Evolutionary conservation across 2,113 vertebrate genomes (phyloP).

Genomic region (Barnardius zonarius): DNA sequence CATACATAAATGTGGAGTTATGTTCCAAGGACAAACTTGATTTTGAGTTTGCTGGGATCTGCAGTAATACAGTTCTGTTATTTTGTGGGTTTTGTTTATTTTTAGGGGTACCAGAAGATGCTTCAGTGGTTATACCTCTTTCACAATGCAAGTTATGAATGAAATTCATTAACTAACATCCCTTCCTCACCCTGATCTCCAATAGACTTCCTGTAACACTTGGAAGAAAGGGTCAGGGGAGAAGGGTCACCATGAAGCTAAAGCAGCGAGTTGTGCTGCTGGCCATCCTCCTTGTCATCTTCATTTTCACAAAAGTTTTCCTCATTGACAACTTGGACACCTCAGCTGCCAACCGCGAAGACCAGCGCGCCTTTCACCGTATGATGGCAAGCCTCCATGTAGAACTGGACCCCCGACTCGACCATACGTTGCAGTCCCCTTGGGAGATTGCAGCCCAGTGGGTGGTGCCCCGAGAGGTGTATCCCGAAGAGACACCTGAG

Average conservation of each 20-base stretch:
- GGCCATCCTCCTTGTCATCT: slow-evolving; percentile 91
- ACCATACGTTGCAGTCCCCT: slow-evolving; percentile 93
- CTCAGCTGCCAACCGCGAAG: slow-evolving; percentile 88
- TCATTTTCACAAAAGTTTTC: slow-evolving; percentile 98
- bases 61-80: background rate
- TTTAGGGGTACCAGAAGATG: slow-evolving; percentile 63
- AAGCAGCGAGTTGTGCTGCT: slow-evolving; percentile 96
- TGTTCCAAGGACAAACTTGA: background rate
- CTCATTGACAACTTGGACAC: slow-evolving; percentile 95
- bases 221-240: slow-evolving; percentile 30
- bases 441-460: slow-evolving; percentile 98
- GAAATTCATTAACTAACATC: slow-evolving; percentile 37
- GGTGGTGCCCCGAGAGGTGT: slow-evolving; percentile 97
- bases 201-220: slow-evolving; percentile 30
- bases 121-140: background rate
- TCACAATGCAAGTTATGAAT: slow-evolving; percentile 19
- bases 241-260: slow-evolving; percentile 89
- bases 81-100: slow-evolving; percentile 32
- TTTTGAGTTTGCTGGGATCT: background rate
- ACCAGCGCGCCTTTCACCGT: slow-evolving; percentile 91
- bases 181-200: slow-evolving; percentile 57
- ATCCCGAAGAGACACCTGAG: slow-evolving; percentile 95
- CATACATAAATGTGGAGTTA: background rate
- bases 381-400: slow-evolving; percentile 89
- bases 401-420: slow-evolving; percentile 85